These are phyloP conservation scores for Oncorhynchus keta DNA, from an alignment of 2,113 vertebrate species.

Conservation along the genomic window DNA sequence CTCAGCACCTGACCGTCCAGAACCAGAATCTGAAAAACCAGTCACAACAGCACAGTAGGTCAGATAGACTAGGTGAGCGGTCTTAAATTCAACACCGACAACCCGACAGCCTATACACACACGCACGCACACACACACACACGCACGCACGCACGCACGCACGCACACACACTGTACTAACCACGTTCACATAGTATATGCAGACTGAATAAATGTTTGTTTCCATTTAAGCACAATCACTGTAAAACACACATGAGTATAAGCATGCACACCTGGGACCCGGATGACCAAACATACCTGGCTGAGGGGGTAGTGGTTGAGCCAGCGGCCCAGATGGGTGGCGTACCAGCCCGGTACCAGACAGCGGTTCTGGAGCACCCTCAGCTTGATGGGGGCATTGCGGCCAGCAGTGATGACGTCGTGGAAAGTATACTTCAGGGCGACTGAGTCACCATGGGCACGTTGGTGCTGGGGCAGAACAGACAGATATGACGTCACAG, in stretches of 20 bases:
- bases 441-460: slow-evolving; percentile 82
- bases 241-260: background rate
- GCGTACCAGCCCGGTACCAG: slow-evolving; percentile 85
- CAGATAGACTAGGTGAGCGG: too few species aligned
- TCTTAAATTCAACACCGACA: too few species aligned
- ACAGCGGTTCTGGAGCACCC: slow-evolving; percentile 84
- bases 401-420: slow-evolving; percentile 82
- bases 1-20: slow-evolving; percentile 86
- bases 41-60: background rate
- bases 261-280: background rate
- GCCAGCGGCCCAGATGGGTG: slow-evolving; percentile 85
- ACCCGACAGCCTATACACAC: too few species aligned
- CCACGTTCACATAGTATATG: too few species aligned
- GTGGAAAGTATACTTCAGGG: slow-evolving; percentile 86
- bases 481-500: background rate
- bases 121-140: too few species aligned
- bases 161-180: too few species aligned
- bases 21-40: slow-evolving; percentile 78
- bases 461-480: slow-evolving; percentile 78
- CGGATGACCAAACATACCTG: slow-evolving; percentile 69
- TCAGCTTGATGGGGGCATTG: slow-evolving; percentile 70
- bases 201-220: too few species aligned
- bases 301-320: slow-evolving; percentile 82
- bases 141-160: too few species aligned
- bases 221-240: too few species aligned